Base-by-base conservation (phyloP, 2,888 invertebrate genomes). In the Epiperipatus broadwayi region DNA sequence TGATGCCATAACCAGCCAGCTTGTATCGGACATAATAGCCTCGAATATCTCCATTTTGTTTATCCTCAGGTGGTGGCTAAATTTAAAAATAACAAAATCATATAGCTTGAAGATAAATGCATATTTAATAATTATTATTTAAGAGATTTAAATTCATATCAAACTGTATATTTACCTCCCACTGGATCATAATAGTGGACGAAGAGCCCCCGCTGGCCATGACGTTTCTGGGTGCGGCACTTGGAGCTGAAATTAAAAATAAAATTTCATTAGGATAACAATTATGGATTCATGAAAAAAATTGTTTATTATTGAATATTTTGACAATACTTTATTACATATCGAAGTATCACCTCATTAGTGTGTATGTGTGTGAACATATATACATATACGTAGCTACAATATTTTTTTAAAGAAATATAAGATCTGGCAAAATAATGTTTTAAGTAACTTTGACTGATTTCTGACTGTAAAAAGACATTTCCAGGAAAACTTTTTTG, bases 141-240 rank as follows among this genome's bases (percentile, higher is more conserved):
- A n/a, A 20, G 15, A 15, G n/a, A 30, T 15, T 21, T n/a, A 20
- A 16, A 5, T 1, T 10, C 12, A 21, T 32, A 8, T 16, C 21
- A 20, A 21, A 21, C 3, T 18, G 7, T 7, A 37, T 12, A 28
- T 37, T 29, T 37, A 49, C 49, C 44, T 64, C 85, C 93, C 93
- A 95, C 54, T 89, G 89, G 0, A 91, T 80, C 51, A 89, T 85
- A 43, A 97, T 89, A 60, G 91, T 85, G 1, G 85, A 83, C 8
- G 85, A 79, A 10, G 89, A 85, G 42, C 89, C 70, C 0, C 93
- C 85, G 1, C 85, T 85, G 4, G 89, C 93, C 49, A 84, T 87
- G 53, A 95, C 84, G 20, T 85, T 85, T 35, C 80, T 70, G 0
- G 95, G 95, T 2, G 95, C 84, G 20, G 87, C 89, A 43, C 89